Evolutionary conservation across 2,113 vertebrate genomes (phyloP).

Genomic region (Acrocephalus arundinaceus): DNA sequence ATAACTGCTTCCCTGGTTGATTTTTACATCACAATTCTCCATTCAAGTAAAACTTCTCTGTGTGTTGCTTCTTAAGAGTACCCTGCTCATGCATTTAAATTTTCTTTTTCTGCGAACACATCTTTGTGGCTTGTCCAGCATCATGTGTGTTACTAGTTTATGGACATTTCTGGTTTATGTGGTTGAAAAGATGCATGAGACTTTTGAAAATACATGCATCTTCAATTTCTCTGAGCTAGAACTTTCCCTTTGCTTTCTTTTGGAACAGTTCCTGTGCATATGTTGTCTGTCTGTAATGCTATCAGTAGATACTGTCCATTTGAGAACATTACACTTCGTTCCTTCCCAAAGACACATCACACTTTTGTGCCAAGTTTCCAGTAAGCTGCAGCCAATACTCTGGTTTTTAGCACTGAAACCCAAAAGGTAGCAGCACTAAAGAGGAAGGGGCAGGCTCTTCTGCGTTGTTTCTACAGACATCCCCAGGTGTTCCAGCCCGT

Average conservation of each 20-base stretch:
- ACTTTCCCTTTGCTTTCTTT: background rate
- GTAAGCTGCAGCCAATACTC: background rate
- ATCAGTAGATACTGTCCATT: constrained; percentile 30
- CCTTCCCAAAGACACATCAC: constrained; percentile 24
- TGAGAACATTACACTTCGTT: constrained; percentile 36
- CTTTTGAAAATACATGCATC: background rate
- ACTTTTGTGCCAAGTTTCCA: constrained; percentile 38
- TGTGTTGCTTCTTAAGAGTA: background rate
- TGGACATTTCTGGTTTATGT: background rate
- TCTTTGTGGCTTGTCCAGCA: background rate
- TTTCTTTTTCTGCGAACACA: background rate
- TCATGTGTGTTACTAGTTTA: background rate
- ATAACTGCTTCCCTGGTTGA: background rate
- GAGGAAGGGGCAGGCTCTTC: background rate
- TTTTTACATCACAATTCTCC: background rate
- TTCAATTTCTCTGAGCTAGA: background rate
- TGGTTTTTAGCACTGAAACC: constrained; percentile 1
- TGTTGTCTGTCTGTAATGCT: constrained; percentile 33
- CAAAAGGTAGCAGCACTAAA: background rate
- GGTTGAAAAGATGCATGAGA: background rate
- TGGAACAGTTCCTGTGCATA: background rate
- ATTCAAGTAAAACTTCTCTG: background rate
- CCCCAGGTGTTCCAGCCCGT: background rate
- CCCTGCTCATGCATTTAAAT: background rate
- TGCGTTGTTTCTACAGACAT: rapidly evolving